Conservation (phyloP, 2,888 invertebrate genomes). For the Liodrosophila aerea region DNA sequence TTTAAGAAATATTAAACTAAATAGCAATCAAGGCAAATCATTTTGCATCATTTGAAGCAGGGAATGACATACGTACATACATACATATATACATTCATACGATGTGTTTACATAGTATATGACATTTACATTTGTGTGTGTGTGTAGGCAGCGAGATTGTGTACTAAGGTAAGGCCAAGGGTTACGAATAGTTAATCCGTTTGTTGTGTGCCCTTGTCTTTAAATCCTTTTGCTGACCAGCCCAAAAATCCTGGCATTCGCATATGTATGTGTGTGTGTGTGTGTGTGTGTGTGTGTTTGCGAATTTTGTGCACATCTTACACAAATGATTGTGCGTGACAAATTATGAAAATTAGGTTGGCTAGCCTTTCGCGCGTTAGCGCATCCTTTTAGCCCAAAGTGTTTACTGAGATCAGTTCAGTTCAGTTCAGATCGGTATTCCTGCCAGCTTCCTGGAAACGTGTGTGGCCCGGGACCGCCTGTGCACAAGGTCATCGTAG, state of each 20-base stretch:
- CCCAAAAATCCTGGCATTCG: conserved; percentile 26
- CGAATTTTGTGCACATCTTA: conserved; percentile 60
- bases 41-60: conserved; percentile 18
- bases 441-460: conserved; percentile 41
- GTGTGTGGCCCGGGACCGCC: conserved; percentile 3
- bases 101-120: neutral
- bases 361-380: conserved; percentile 49
- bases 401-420: too few species aligned
- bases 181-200: conserved; percentile 69
- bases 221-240: conserved; percentile 69
- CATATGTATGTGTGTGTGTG: conserved; percentile 7
- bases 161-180: conserved; percentile 52
- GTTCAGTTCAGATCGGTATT: too few species aligned
- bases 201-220: conserved; percentile 67
- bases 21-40: conserved; percentile 41
- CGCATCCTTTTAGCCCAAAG: conserved; percentile 39
- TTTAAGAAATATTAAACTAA: too few species aligned
- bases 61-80: neutral
- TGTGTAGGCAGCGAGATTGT: neutral
- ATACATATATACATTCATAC: neutral
- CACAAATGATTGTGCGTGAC: conserved; percentile 73
- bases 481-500: conserved; percentile 17
- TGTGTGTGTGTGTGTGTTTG: conserved; percentile 29
- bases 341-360: conserved; percentile 73
- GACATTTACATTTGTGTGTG: too few species aligned